Conservation (phyloP, 2,113 vertebrate genomes). For the Morone saxatilis region DNA sequence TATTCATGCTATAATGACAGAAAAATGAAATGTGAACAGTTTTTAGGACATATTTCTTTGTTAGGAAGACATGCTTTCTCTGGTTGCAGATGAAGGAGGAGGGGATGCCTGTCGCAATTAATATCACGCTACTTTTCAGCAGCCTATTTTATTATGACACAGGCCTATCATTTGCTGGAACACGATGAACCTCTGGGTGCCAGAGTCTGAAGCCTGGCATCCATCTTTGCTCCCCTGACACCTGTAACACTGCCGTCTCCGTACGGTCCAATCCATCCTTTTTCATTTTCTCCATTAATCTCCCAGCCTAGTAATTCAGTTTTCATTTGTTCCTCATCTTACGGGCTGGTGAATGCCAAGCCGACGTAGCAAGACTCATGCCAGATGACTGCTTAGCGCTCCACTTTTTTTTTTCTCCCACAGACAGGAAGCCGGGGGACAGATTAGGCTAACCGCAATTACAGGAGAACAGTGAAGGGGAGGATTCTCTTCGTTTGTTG, state of each 20-base stretch:
- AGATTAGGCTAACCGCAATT: constrained; percentile 69
- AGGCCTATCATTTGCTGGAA: constrained; percentile 39
- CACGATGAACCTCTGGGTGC: constrained; percentile 27
- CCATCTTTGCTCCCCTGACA: constrained; percentile 53
- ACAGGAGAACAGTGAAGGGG: constrained; percentile 50
- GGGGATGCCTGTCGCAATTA: constrained; percentile 44
- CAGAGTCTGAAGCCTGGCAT: constrained; percentile 50
- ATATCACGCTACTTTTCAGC: constrained; percentile 38
- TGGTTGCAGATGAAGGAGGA: constrained; percentile 34
- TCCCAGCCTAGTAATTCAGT: constrained; percentile 49
- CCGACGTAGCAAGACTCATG: constrained; percentile 1
- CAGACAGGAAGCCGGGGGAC: constrained; percentile 48
- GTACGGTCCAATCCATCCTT: constrained; percentile 33
- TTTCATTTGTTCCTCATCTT: constrained; percentile 61
- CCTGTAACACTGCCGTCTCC: constrained; percentile 38
- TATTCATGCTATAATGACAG: not conserved
- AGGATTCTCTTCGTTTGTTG: constrained; percentile 54
- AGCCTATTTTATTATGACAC: constrained; percentile 27
- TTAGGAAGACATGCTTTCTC: constrained; percentile 6
- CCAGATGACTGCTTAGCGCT: constrained; percentile 46
- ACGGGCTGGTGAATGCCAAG: constrained; percentile 48
- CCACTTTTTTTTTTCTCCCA: not conserved
- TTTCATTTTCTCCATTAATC: constrained; percentile 65
- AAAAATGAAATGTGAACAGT: constrained; percentile 8
- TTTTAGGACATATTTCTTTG: constrained; percentile 20